Evolutionary conservation across 2,797 vertebrate genomes (phyloP), one percentile per base, ranked within the genome.

Genomic region (Parauchenoglanis punctatus): DNA sequence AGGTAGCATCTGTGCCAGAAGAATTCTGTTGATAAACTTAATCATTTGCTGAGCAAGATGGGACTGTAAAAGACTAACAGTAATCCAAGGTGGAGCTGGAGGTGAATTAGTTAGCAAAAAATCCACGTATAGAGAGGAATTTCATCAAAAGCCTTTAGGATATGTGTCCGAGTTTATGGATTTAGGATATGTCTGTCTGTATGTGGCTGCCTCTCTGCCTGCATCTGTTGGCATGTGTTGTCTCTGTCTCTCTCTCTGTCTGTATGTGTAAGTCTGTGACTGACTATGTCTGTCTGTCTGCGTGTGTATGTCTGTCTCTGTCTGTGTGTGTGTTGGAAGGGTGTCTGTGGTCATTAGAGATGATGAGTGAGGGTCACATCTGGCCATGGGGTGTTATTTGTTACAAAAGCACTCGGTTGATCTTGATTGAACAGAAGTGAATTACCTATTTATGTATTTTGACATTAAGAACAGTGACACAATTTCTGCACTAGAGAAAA

Each of bases 1-100:
- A 56, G 59, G 67, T 59, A 20, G 25, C 8, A 18, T 61, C 52
- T 35, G 81, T 70, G 65, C 73, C 63, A 70, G 28, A 54, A 73
- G 20, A 25, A 54, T 18, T 54, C 63, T 87, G 46, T 86, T 81
- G 25, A 28, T 75, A 28, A 75, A 52, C 44, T 75, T 88, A 63
- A 73, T 17, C 7, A 31, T 52, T 76, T 31, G 25, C 23, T 44
- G 58, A 81, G 68, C 70, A 63, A 52, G 70, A 84, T 75, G 31
- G 80, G 52, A 81, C 10, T 46, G 40, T 70, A 54, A 20, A 67
- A 81, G 25, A 72, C 6, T 46, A 77, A 11, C 31, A 20, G 40
- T 20, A 28, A 35, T 12, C 68, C 54, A 86, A 68, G n/a, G 17
- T 77, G 15, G 28, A 54, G 13, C 20, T 77, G 54, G 8, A 73